phyloP scores from a whole-genome alignment of 2,797 vertebrate genomes.

The Spinus olivaceus region DNA sequence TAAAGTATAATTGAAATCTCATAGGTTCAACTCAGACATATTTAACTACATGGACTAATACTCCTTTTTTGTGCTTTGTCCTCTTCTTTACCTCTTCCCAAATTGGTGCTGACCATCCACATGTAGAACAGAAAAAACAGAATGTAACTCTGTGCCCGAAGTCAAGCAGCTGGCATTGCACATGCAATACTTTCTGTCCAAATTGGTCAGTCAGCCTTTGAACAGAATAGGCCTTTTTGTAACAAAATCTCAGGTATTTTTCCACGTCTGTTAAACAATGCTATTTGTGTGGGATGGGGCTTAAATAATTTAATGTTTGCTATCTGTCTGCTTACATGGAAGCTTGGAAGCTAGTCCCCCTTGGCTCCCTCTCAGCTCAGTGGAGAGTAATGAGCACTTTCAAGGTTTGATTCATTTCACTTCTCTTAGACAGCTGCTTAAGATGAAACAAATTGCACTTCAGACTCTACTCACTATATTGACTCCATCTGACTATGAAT shows the following conservation, averaged over 20 bases:
- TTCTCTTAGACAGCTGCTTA: constrained; percentile 11
- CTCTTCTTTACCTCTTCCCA: background rate
- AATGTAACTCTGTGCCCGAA: fast-evolving
- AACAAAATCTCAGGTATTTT: background rate
- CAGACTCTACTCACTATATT: background rate
- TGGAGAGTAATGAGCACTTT: background rate
- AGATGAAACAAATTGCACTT: background rate
- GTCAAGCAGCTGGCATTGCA: background rate
- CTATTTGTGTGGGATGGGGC: background rate
- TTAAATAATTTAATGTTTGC: background rate
- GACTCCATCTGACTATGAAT: background rate
- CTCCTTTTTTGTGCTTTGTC: background rate
- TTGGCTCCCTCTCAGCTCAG: background rate
- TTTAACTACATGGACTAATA: background rate
- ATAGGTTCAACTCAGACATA: background rate
- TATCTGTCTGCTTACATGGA: background rate
- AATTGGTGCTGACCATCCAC: background rate
- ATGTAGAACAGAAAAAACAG: background rate
- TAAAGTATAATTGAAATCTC: background rate
- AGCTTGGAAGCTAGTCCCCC: background rate
- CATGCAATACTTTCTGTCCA: background rate
- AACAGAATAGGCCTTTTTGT: background rate
- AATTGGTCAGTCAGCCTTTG: background rate
- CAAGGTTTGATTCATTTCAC: constrained; percentile 19
- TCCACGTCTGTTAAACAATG: background rate